Base-by-base conservation (phyloP, 2,888 invertebrate species). In the Standfussiana lucernea region DNA sequence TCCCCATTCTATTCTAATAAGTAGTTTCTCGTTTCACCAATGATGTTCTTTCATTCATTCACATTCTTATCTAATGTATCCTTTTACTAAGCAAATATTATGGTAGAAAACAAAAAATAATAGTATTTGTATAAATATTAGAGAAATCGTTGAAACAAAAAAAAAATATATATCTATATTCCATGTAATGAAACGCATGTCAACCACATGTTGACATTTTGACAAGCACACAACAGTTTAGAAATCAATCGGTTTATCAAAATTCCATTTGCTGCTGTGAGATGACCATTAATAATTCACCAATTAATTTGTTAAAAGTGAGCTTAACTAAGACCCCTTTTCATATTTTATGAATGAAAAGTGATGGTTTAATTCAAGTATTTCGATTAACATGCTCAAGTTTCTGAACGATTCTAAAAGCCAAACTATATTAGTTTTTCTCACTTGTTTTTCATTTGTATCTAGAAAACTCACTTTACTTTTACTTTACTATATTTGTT, bases 151-250 rank as follows among this genome's bases (percentile, higher is more conserved):
- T 40, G 13, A 28, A 35, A 15, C 0, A 10, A 7, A n/a, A 45
- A 53, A 40, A 53, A 10, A n/a, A n/a, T n/a, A 2, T 28, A 10
- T 24, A 1, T 6, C 5, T 2, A 8, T 18, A 21, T 24, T 40
- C 0, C 35, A 21, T 82, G 28, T 2, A 85, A 40, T 50, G 78
- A 64, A 82, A 82, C 67, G 73, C 32, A 40, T 18, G 0, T 0
- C 28, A 64, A 74, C 32, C 70, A 86, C 71, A 72, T 72, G 86
- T 84, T 72, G 72, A 69, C 45, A 61, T 80, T 59, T 40, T 75
- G 86, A 50, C 66, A 78, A 28, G 4, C 24, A 13, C 1, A 0
- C 13, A 0, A 32, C 18, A 28, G 86, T 84, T 74, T 72, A 45
- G 80, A 84, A 84, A 86, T 47, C 0, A 37, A 21, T 24, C 21